Conservation (phyloP, 2,113 vertebrate genomes). For the Cryptomyrus ogoouensis region DNA sequence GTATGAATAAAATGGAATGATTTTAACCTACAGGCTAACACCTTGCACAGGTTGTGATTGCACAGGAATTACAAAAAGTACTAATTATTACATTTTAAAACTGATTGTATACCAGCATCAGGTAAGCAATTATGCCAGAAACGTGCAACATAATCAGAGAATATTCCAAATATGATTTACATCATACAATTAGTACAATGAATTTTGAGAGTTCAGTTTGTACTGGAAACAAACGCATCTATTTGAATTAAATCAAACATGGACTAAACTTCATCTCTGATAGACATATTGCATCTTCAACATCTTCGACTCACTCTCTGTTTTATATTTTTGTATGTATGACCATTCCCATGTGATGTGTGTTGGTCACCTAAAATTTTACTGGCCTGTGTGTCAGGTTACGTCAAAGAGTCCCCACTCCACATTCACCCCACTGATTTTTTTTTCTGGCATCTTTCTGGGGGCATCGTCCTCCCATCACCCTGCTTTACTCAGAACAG, state of each 20-base stretch:
- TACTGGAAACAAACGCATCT: neutral
- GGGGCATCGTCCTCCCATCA: neutral
- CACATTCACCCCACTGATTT: neutral
- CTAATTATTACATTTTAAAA: neutral
- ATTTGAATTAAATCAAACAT: neutral
- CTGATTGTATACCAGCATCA: neutral
- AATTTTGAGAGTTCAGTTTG: neutral
- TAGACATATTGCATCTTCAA: neutral
- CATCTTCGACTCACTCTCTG: neutral
- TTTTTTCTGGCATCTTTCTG: neutral
- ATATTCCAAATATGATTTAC: neutral
- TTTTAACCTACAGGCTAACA: neutral
- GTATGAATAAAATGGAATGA: neutral
- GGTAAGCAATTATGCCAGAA: neutral
- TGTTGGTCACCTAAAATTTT: neutral
- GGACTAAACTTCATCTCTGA: neutral
- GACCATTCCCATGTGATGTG: neutral
- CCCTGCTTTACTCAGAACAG: neutral
- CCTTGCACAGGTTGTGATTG: neutral
- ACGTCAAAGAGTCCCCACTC: neutral
- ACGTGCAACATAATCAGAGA: neutral
- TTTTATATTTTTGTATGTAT: neutral
- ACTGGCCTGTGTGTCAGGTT: neutral
- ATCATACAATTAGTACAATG: neutral
- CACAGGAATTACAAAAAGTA: neutral